Percentiles rank a stretch among this genome's conserved stretches.
Evolutionary conservation across 2,888 invertebrate genomes (phyloP).

Genomic region (Eucera pruinosa): DNA sequence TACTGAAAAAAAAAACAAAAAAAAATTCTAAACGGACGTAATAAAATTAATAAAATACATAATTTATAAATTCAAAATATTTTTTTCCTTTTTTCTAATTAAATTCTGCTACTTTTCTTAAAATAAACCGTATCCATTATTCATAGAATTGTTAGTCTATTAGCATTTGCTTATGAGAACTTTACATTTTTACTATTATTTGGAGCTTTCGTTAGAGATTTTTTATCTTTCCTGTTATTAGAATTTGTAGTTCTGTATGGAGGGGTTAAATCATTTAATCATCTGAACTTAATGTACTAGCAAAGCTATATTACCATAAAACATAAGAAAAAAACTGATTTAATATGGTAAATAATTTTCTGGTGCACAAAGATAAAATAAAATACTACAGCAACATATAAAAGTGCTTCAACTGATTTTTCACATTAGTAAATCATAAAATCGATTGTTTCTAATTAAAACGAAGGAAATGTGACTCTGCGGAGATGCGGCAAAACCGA

Average conservation of each 20-base stretch:
- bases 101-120: no score
- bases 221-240: no score
- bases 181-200: no score
- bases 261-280: conserved; percentile 6
- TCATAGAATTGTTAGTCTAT: no score
- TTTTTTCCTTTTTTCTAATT: no score
- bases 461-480: conserved; percentile 25
- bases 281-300: not conserved
- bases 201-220: no score
- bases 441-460: not conserved
- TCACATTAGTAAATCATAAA: not conserved
- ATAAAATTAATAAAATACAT: no score
- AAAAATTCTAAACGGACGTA: not conserved
- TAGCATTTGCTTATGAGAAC: no score
- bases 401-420: conserved; percentile 6
- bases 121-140: no score
- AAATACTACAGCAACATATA: not conserved
- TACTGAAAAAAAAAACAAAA: not conserved
- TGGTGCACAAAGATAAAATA: not conserved
- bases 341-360: not conserved
- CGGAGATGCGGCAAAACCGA: conserved; percentile 54
- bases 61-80: no score
- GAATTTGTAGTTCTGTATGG: not conserved
- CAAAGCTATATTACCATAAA: not conserved
- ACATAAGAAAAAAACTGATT: not conserved